phyloP scores from a whole-genome alignment of 2,888 invertebrate species.

The Agrotis clavis region DNA sequence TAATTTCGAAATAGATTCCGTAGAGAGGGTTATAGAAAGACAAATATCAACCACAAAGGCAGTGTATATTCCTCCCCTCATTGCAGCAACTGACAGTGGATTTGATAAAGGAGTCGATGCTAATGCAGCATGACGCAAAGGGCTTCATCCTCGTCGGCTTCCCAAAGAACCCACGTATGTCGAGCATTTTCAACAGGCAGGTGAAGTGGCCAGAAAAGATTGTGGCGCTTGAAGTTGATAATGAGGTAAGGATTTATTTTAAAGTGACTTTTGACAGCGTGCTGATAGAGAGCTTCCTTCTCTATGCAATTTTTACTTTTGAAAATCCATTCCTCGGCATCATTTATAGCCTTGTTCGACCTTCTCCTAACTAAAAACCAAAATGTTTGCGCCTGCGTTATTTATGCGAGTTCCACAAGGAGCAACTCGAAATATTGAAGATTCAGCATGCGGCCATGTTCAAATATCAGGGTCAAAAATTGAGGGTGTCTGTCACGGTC shows the following conservation, averaged over 20 bases:
- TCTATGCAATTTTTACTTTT: not conserved
- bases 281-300: not conserved
- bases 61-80: not conserved
- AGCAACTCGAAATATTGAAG: not conserved
- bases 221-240: slow-evolving; percentile 86
- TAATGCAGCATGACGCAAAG: slow-evolving; percentile 83
- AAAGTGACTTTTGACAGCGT: not conserved
- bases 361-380: too few species aligned
- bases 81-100: slow-evolving; percentile 90
- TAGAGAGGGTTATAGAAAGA: not conserved
- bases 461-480: not conserved
- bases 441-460: not conserved
- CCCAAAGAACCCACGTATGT: slow-evolving; percentile 89
- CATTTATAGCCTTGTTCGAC: not conserved
- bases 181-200: slow-evolving; percentile 86
- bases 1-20: not conserved
- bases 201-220: slow-evolving; percentile 89
- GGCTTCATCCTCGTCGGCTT: slow-evolving; percentile 91
- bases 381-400: too few species aligned
- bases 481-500: too few species aligned
- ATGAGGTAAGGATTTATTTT: slow-evolving; percentile 76
- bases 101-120: slow-evolving; percentile 91
- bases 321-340: too few species aligned
- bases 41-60: not conserved
- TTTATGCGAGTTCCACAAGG: too few species aligned